These are phyloP conservation scores for Saccopteryx bilineata DNA, from an alignment of 2,113 vertebrate genomes.

Conservation along the genomic window DNA sequence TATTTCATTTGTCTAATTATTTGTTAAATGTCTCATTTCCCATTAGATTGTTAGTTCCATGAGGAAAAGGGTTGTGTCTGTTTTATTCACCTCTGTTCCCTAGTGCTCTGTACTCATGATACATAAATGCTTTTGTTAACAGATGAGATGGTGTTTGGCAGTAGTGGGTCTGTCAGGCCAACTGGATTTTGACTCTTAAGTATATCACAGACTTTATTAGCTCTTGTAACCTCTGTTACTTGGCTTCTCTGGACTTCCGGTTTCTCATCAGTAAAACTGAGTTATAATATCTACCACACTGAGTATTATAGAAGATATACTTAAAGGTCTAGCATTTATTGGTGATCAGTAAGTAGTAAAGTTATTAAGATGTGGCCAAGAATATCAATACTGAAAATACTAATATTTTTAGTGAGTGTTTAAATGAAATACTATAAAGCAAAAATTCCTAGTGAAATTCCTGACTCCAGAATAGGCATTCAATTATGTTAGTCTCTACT, in stretches of 20 bases:
- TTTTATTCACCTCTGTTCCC: neutral
- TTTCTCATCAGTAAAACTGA: neutral
- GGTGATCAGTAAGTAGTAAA: neutral
- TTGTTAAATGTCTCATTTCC: neutral
- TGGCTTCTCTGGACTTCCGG: neutral
- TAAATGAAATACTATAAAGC: conserved; percentile 40
- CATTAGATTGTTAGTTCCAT: neutral
- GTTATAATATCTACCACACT: neutral
- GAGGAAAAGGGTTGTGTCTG: neutral
- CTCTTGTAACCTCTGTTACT: conserved; percentile 18
- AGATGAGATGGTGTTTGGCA: conserved; percentile 23
- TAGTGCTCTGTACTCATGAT: neutral
- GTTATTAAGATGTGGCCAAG: conserved; percentile 5
- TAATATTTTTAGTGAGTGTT: conserved; percentile 16
- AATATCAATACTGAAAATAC: neutral
- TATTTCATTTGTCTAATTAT: neutral
- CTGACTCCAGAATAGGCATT: neutral
- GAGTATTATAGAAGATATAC: conserved; percentile 6
- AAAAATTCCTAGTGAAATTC: neutral
- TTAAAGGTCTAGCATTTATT: conserved; percentile 15
- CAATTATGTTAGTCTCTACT: neutral
- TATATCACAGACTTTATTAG: neutral
- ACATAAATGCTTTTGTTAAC: neutral
- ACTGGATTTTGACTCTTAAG: neutral
- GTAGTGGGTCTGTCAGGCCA: neutral